Percentiles rank a stretch among this genome's conserved stretches.
phyloP scores from a whole-genome alignment of 2,888 invertebrate genomes.

The Synergus japonicus region DNA sequence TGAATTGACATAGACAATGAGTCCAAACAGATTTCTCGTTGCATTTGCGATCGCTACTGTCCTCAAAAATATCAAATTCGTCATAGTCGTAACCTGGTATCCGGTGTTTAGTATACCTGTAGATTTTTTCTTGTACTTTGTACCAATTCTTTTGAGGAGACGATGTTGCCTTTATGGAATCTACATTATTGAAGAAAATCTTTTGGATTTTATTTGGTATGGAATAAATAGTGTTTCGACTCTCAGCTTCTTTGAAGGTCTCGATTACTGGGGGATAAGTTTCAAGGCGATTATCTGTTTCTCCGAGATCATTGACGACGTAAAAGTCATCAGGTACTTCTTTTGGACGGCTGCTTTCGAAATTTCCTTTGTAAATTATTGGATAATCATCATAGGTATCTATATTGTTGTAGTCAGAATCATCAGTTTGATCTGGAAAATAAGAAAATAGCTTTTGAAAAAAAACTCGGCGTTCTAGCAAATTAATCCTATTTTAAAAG shows the following conservation, averaged over 20 bases:
- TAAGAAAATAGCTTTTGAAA: background rate
- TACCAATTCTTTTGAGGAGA: background rate
- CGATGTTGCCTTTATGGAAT: background rate
- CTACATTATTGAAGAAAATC: background rate
- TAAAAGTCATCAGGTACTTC: slow-evolving; percentile 66
- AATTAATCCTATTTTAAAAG: too few species aligned
- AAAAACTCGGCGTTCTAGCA: background rate
- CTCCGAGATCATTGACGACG: slow-evolving; percentile 54
- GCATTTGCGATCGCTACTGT: slow-evolving; percentile 61
- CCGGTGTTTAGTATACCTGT: slow-evolving; percentile 72
- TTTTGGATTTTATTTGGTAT: background rate
- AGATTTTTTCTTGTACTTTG: slow-evolving; percentile 59
- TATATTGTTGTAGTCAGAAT: slow-evolving; percentile 68
- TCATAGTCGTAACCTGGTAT: slow-evolving; percentile 73
- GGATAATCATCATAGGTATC: slow-evolving; percentile 65
- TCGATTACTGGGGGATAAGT: slow-evolving; percentile 27
- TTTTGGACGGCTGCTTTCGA: slow-evolving; percentile 49
- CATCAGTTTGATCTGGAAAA: slow-evolving; percentile 67
- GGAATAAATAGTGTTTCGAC: slow-evolving; percentile 27
- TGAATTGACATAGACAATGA: slow-evolving; percentile 73
- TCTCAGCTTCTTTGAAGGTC: slow-evolving; percentile 51
- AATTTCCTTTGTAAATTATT: slow-evolving; percentile 46
- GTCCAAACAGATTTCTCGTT: slow-evolving; percentile 71
- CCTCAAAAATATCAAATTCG: slow-evolving; percentile 63
- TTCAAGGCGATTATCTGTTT: slow-evolving; percentile 30